Evolutionary conservation across 2,797 vertebrate genomes (phyloP), one percentile per base, ranked within the genome.

Genomic region (Lophotriccus pileatus): DNA sequence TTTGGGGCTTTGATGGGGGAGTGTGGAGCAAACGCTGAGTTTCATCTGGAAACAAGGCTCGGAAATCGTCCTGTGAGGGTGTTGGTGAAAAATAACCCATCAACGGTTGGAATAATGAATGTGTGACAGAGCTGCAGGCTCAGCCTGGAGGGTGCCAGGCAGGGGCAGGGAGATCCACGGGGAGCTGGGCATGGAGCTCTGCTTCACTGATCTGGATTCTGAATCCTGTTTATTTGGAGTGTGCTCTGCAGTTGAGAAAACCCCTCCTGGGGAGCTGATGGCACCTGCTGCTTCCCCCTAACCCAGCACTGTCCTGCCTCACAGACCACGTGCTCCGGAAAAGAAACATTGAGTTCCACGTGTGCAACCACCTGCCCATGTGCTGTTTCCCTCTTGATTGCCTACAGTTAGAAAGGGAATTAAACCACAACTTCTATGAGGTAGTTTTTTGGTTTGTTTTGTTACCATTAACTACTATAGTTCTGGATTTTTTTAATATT

Each of bases 21-120:
- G 43, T 6, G 53, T 28, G 60, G 49, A 25, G 58, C 41, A n/a
- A 13, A 27, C 12, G 32, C 28, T 47, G 28, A 30, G 64, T 44
- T 37, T 41, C 30, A 11, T 5, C 50, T 64, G 25, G 36, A 39
- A 11, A 60, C n/a, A 36, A 27, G 16, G 55, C 66, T 73, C 12
- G 20, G 39, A 49, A 73, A 43, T 32, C 0, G 4, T 49, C 41
- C 14, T 46, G 0, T 0, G 13, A 67, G 53, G 23, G 13, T 7
- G 32, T 5, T 47, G 55, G 69, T 72, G 44, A 36, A 63, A 28
- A 60, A 46, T 15, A 39, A 13, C 41, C 43, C 30, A 18, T 11
- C 6, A 7, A 30, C 32, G 7, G 19, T 53, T 0, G 1, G 28
- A 47, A 52, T 63, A 37, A 28, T 14, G 28, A 47, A 32, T 9